Conservation (phyloP, 2,113 vertebrate species). For the Mesoclemmys tuberculata region DNA sequence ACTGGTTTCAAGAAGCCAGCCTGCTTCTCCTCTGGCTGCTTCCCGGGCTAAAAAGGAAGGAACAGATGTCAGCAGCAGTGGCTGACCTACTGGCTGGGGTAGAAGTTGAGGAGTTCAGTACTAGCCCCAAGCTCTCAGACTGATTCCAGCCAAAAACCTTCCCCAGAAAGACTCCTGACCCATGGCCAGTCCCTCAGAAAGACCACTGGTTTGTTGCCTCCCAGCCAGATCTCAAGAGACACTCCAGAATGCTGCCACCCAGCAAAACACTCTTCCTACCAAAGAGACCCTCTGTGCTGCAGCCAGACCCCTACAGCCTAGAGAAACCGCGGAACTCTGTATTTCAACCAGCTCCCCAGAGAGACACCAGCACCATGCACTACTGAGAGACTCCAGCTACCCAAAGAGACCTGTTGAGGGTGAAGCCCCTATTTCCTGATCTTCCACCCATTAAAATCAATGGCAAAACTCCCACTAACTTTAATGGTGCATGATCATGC, state of each 20-base stretch:
- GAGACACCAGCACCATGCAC: neutral
- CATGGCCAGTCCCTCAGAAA: too few relatives aligned
- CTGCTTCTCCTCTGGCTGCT: neutral
- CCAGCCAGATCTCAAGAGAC: too few relatives aligned
- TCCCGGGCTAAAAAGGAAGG: neutral
- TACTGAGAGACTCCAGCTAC: neutral
- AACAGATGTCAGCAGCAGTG: neutral
- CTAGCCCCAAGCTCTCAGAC: neutral
- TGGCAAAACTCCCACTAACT: neutral
- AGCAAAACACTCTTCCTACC: too few relatives aligned
- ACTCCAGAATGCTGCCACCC: too few relatives aligned
- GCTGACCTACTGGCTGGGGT: too few relatives aligned
- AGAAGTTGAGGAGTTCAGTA: neutral
- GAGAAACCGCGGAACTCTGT: too few relatives aligned
- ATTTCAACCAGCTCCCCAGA: neutral
- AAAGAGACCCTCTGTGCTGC: too few relatives aligned
- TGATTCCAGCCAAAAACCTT: too few relatives aligned
- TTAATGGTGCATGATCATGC: neutral
- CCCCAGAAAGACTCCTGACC: too few relatives aligned
- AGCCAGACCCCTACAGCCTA: too few relatives aligned
- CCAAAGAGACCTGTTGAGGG: neutral
- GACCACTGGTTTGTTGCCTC: too few relatives aligned
- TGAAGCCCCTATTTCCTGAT: neutral
- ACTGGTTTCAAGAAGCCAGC: neutral
- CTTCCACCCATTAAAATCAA: neutral